Conservation (phyloP, 2,888 invertebrate genomes). For the Drosophila conformis region DNA sequence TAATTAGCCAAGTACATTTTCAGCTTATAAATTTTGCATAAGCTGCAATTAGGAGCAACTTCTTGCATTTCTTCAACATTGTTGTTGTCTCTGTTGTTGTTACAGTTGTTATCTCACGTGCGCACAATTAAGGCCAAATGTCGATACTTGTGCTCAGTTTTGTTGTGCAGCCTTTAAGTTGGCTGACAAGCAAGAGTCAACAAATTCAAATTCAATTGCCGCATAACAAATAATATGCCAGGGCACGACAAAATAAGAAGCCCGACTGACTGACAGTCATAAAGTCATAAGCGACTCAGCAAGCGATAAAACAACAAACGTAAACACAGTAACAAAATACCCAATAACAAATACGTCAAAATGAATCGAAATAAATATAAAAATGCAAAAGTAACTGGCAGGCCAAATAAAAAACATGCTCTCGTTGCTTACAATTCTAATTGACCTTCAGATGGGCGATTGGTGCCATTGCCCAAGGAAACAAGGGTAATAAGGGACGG, state of each 20-base stretch:
- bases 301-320: slow-evolving; percentile 41
- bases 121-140: slow-evolving; percentile 61
- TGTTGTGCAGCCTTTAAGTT: slow-evolving; percentile 15
- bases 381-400: slow-evolving; percentile 54
- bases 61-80: slow-evolving; percentile 22
- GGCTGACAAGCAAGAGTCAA: slow-evolving; percentile 51
- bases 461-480: slow-evolving; percentile 1
- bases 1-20: slow-evolving; percentile 77
- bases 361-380: slow-evolving; percentile 46
- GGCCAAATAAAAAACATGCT: slow-evolving; percentile 42
- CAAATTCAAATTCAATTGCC: slow-evolving; percentile 74
- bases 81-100: slow-evolving; percentile 5
- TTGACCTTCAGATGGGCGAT: slow-evolving; percentile 66
- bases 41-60: slow-evolving; percentile 62
- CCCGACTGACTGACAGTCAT: slow-evolving; percentile 38
- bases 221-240: slow-evolving; percentile 69
- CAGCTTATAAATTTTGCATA: slow-evolving; percentile 65
- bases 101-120: slow-evolving; percentile 46
- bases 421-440: slow-evolving; percentile 60
- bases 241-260: slow-evolving; percentile 36
- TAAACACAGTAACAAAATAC: slow-evolving; percentile 42
- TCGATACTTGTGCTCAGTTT: slow-evolving; percentile 35
- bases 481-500: slow-evolving; percentile 13
- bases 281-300: slow-evolving; percentile 20
- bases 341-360: slow-evolving; percentile 52